These are phyloP conservation scores for Parasteatoda tepidariorum DNA, from an alignment of 1,140 invertebrate species.

Conservation along the genomic window DNA sequence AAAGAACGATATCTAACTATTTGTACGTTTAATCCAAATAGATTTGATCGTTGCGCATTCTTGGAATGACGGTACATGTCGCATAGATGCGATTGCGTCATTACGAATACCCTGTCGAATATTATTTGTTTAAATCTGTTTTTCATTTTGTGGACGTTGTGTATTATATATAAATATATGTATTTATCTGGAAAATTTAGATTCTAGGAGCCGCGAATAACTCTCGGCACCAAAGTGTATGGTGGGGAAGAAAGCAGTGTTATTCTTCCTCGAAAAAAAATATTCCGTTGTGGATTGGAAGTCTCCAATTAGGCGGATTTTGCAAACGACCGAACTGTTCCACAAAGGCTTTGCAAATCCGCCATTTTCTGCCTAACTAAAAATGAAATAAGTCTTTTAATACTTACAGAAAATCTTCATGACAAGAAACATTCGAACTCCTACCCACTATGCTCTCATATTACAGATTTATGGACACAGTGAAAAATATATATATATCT, in stretches of 20 bases:
- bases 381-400: background rate
- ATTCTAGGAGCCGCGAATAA: constrained; percentile 11
- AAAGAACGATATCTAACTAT: constrained; percentile 17
- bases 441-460: constrained; percentile 19
- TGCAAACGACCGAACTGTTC: background rate
- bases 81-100: constrained; percentile 26
- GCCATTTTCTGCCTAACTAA: no score
- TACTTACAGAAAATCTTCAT: background rate
- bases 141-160: constrained; percentile 51
- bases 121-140: constrained; percentile 36
- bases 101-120: constrained; percentile 32
- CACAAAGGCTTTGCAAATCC: no score
- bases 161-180: constrained; percentile 49
- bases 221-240: background rate
- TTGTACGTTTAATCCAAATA: constrained; percentile 36
- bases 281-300: background rate
- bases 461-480: constrained; percentile 9
- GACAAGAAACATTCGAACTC: constrained; percentile 17
- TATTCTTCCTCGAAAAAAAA: background rate
- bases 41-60: constrained; percentile 70
- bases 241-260: background rate
- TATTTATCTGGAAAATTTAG: constrained; percentile 43
- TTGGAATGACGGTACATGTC: constrained; percentile 67
- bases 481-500: background rate
- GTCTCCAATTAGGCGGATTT: background rate